A percentile compares a stretch with the other conserved stretches of the same genome.
phyloP scores from a whole-genome alignment of 2,888 invertebrate genomes.

The Lycia hirtaria region DNA sequence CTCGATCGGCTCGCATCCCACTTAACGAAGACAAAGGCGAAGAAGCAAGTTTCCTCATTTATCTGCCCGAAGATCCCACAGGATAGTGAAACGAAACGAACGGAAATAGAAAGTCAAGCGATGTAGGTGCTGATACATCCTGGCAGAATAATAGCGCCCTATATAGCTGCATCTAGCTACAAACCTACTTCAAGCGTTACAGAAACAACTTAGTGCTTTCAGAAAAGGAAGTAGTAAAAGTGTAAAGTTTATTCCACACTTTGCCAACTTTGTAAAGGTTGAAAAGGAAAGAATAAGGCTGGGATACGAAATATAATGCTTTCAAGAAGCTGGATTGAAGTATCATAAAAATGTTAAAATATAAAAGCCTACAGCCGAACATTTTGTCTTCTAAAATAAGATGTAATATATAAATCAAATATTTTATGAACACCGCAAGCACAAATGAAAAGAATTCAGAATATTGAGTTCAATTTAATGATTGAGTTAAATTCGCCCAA shows the following conservation, averaged over 20 bases:
- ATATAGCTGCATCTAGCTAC: slow-evolving; percentile 22
- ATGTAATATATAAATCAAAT: background rate
- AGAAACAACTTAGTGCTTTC: slow-evolving; percentile 32
- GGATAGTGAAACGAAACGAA: slow-evolving; percentile 61
- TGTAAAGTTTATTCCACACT: slow-evolving; percentile 33
- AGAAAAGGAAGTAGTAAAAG: slow-evolving; percentile 34
- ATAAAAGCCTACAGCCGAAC: slow-evolving; percentile 11
- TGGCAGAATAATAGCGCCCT: slow-evolving; percentile 46
- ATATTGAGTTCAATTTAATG: background rate
- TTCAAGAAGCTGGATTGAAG: slow-evolving; percentile 14
- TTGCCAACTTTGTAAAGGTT: slow-evolving; percentile 30
- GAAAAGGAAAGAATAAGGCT: slow-evolving; percentile 11
- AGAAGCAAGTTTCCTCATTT: slow-evolving; percentile 72
- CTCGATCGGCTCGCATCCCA: slow-evolving; percentile 52
- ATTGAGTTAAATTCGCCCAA: background rate
- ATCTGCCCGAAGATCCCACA: slow-evolving; percentile 63
- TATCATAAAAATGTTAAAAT: slow-evolving; percentile 15
- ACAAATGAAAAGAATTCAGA: background rate
- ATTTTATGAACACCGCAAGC: background rate
- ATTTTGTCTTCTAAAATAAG: background rate
- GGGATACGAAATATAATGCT: slow-evolving; percentile 21
- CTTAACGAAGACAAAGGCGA: slow-evolving; percentile 66
- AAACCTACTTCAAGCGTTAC: slow-evolving; percentile 23
- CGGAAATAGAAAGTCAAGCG: slow-evolving; percentile 79
- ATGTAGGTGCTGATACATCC: slow-evolving; percentile 66